Base-by-base conservation (phyloP, 2,888 invertebrate genomes). In the Conistra vaccinii region DNA sequence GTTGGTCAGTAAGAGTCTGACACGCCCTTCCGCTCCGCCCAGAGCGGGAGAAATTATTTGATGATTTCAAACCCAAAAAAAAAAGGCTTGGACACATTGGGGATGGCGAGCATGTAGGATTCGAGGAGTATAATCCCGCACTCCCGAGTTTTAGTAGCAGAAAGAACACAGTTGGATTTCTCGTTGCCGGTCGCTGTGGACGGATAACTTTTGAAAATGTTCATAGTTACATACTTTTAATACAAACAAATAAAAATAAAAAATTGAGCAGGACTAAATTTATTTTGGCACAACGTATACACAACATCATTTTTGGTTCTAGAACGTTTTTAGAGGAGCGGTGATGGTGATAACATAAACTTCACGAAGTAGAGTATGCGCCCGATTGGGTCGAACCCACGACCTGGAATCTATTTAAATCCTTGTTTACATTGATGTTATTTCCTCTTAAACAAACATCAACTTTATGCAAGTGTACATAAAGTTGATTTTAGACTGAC, bases 271-370 rank as follows among this genome's bases (percentile, higher is more conserved):
- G 26, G 2, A 70, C 20, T 71, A 17, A n/a, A 53, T 39, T 39
- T 29, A 71, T 53, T 71, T 72, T 72, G 71, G 51, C 71, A 72
- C 39, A 53, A 42, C 23, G 2, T 29, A 32, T 12, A 26, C 20
- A 17, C 20, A 26, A 26, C 14, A 26, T 10, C 12, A 10, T 29
- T 65, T 29, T 48, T 42, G 39, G 26, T 17, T 29, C 12, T 23
- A 65, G 14, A 12, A 23, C 4, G 2, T 66, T 42, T 29, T 3
- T 23, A 45, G 7, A 65, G 66, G 29, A 32, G 17, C n/a, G 35
- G 35, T 6, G 35, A 14, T 45, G 20, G 20, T 69, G 26, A 35
- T 35, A 6, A 45, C 20, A 67, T 68, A 9, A 68, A 29, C 70
- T 17, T 23, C 12, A 45, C 32, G 9, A 74, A 29, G 12, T 23